phyloP scores from a whole-genome alignment of 2,888 invertebrate genomes.

The Drosophila mimica region DNA sequence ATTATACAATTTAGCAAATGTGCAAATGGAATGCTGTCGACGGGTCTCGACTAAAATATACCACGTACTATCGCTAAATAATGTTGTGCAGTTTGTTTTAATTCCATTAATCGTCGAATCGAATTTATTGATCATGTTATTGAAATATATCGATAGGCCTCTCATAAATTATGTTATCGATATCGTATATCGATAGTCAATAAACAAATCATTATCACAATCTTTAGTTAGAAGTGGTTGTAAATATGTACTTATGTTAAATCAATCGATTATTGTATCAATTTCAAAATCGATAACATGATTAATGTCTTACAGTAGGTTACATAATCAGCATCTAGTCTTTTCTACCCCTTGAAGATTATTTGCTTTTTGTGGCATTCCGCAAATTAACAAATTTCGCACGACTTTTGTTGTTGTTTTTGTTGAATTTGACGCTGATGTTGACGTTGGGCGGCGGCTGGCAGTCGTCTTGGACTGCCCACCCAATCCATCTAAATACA shows the following conservation, averaged over 20 bases:
- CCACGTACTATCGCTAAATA: conserved; percentile 1
- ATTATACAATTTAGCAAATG: conserved; percentile 24
- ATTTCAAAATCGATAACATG: not conserved
- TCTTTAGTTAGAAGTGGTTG: not conserved
- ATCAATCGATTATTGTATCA: not conserved
- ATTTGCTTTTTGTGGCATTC: conserved; percentile 8
- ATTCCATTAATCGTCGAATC: not conserved
- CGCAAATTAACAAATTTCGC: conserved; percentile 59
- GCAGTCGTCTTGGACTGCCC: conserved; percentile 19
- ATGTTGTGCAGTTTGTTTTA: not conserved
- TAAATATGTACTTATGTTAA: not conserved
- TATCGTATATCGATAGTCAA: not conserved
- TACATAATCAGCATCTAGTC: not conserved
- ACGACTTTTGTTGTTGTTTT: conserved; percentile 55
- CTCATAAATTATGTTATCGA: not conserved
- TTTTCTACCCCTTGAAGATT: not conserved
- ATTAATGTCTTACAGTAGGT: not conserved
- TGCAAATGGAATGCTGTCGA: not conserved
- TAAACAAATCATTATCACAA: not conserved
- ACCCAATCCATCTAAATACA: conserved; percentile 27
- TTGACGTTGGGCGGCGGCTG: conserved; percentile 15
- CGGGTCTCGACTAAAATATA: conserved; percentile 20
- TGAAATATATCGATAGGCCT: not conserved
- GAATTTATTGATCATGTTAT: not conserved
- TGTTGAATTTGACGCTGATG: conserved; percentile 37